A percentile compares a stretch with the other conserved stretches of the same genome.
Conservation (phyloP, 2,888 invertebrate genomes). For the Pyrrhopygopsis socrates region DNA sequence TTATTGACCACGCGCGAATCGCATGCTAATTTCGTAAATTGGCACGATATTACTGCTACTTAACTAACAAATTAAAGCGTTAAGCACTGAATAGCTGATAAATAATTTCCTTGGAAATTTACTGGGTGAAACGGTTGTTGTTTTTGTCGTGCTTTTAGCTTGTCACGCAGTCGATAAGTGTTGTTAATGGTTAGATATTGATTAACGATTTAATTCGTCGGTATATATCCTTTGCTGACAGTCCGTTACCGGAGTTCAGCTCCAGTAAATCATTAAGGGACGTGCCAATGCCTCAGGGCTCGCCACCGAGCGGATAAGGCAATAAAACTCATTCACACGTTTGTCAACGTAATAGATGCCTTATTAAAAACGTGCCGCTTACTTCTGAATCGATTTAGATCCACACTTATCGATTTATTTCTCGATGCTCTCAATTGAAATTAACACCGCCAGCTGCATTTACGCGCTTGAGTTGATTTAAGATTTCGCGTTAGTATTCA, state of each 20-base stretch:
- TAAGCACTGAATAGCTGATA: slow-evolving; percentile 34
- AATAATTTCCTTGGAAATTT: slow-evolving; percentile 37
- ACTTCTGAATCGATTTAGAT: slow-evolving; percentile 89
- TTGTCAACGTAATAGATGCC: slow-evolving; percentile 93
- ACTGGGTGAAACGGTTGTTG: slow-evolving; percentile 30
- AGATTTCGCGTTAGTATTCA: slow-evolving; percentile 87
- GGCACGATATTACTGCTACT: slow-evolving; percentile 27
- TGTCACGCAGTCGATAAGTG: slow-evolving; percentile 30
- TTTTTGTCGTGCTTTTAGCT: slow-evolving; percentile 14
- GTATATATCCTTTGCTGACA: slow-evolving; percentile 30
- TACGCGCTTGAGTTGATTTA: slow-evolving; percentile 89
- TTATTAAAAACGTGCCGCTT: slow-evolving; percentile 93
- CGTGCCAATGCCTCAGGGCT: slow-evolving; percentile 91
- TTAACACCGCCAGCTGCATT: slow-evolving; percentile 91
- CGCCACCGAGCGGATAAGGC: slow-evolving; percentile 92
- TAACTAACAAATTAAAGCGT: slow-evolving; percentile 44
- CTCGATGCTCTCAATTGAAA: slow-evolving; percentile 90
- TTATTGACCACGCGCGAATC: slow-evolving; percentile 49
- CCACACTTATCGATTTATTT: slow-evolving; percentile 81
- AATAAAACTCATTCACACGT: slow-evolving; percentile 95
- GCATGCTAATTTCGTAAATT: slow-evolving; percentile 62
- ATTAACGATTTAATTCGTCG: slow-evolving; percentile 44
- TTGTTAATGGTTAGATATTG: slow-evolving; percentile 17
- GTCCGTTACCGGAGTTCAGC: slow-evolving; percentile 78
- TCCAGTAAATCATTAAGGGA: slow-evolving; percentile 92